phyloP scores from a whole-genome alignment of 2,888 invertebrate genomes.

The Harpalus rubripes region DNA sequence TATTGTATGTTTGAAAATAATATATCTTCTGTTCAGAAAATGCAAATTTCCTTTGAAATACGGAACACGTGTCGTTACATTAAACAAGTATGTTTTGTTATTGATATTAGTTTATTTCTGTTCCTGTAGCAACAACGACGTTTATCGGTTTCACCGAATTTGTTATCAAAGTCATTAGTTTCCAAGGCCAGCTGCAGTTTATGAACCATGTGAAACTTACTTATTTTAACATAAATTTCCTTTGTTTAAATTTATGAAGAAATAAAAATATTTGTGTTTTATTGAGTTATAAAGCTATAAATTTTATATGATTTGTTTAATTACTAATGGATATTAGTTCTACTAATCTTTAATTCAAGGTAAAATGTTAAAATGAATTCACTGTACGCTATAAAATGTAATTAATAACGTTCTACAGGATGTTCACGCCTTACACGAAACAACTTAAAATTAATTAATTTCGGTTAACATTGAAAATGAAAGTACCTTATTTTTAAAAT shows the following conservation, averaged over 20 bases:
- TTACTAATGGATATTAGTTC: neutral
- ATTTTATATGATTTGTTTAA: slow-evolving; percentile 23
- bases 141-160: slow-evolving; percentile 31
- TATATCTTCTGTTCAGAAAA: neutral
- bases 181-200: neutral
- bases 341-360: neutral
- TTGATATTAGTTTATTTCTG: slow-evolving; percentile 23
- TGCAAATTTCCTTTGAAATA: slow-evolving; percentile 28
- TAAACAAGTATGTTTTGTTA: slow-evolving; percentile 9
- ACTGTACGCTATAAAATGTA: no score
- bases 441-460: no score
- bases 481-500: no score
- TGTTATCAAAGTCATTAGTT: slow-evolving; percentile 28
- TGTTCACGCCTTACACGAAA: no score
- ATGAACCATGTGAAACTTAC: slow-evolving; percentile 3
- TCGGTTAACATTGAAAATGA: no score
- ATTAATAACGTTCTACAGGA: no score
- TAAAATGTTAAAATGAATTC: neutral
- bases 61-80: neutral
- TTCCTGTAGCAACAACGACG: slow-evolving; percentile 10
- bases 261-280: slow-evolving; percentile 29
- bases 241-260: slow-evolving; percentile 28
- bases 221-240: slow-evolving; percentile 6
- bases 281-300: slow-evolving; percentile 14
- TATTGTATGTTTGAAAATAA: slow-evolving; percentile 1